Conservation (phyloP, 2,888 invertebrate species). For the Geotrupes spiniger region DNA sequence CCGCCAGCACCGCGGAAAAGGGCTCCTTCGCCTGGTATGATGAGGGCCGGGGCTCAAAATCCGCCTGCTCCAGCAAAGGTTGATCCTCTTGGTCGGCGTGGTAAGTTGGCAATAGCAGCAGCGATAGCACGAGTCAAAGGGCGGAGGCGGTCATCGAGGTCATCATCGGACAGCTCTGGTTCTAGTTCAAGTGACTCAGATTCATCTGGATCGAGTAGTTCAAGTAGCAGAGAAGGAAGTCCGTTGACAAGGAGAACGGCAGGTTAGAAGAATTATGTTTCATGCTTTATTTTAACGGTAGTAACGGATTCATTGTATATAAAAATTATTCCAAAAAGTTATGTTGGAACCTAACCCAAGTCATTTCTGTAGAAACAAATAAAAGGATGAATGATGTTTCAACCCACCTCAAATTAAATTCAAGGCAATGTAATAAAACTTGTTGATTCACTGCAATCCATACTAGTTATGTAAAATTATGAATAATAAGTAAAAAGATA, state of each 20-base stretch:
- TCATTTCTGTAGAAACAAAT: too few species aligned
- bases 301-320: too few species aligned
- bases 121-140: slow-evolving; percentile 46
- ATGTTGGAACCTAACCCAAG: too few species aligned
- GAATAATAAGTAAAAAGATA: too few species aligned
- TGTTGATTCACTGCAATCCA: too few species aligned
- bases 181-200: slow-evolving; percentile 58
- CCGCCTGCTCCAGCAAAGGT: slow-evolving; percentile 55
- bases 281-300: neutral
- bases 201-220: slow-evolving; percentile 56
- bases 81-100: slow-evolving; percentile 45
- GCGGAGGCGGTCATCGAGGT: slow-evolving; percentile 50
- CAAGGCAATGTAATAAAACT: too few species aligned
- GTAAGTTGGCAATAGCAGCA: slow-evolving; percentile 47
- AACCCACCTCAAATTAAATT: too few species aligned
- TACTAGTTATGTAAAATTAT: too few species aligned
- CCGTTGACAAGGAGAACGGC: slow-evolving; percentile 46
- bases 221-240: slow-evolving; percentile 52
- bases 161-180: slow-evolving; percentile 55
- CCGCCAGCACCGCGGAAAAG: slow-evolving; percentile 65
- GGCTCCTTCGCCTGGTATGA: slow-evolving; percentile 54
- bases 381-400: too few species aligned
- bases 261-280: slow-evolving; percentile 27
- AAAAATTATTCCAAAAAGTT: too few species aligned
- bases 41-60: slow-evolving; percentile 57